These are phyloP conservation scores for Philereme vetulata DNA, from an alignment of 2,888 invertebrate species.

Conservation along the genomic window DNA sequence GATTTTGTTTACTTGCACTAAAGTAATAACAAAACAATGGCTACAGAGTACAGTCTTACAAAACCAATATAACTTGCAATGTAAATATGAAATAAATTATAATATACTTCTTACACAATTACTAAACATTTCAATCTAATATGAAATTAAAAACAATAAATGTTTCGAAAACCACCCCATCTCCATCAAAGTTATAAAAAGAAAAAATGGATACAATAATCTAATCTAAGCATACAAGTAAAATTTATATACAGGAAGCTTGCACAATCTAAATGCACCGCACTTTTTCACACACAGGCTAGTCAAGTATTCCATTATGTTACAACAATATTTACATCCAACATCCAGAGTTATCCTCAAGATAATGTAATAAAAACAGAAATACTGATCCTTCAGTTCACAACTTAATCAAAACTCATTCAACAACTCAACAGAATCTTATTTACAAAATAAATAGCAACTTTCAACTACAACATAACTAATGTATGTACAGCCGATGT, in stretches of 20 bases:
- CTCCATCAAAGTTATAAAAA: slow-evolving; percentile 45
- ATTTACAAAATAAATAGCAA: slow-evolving; percentile 39
- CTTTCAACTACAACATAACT: slow-evolving; percentile 29
- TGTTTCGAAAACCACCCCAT: slow-evolving; percentile 39
- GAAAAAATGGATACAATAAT: slow-evolving; percentile 53
- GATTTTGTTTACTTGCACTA: slow-evolving; percentile 17
- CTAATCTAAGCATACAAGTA: slow-evolving; percentile 65
- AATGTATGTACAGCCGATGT: background rate
- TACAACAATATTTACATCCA: slow-evolving; percentile 53
- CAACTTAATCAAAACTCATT: slow-evolving; percentile 22
- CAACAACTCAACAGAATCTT: slow-evolving; percentile 24
- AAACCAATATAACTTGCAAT: slow-evolving; percentile 27
- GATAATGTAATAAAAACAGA: slow-evolving; percentile 44
- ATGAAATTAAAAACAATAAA: slow-evolving; percentile 30
- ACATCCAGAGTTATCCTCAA: slow-evolving; percentile 28
- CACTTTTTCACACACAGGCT: slow-evolving; percentile 52
- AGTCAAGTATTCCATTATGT: slow-evolving; percentile 48
- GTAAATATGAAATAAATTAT: slow-evolving; percentile 32
- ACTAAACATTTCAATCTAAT: slow-evolving; percentile 38
- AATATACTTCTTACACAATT: slow-evolving; percentile 32
- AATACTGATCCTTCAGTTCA: slow-evolving; percentile 49
- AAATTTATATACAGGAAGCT: slow-evolving; percentile 77
- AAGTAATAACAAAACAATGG: slow-evolving; percentile 11
- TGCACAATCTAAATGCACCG: slow-evolving; percentile 61
- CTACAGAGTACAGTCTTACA: slow-evolving; percentile 27